These are phyloP conservation scores for Ianthella basta DNA, from an alignment of 37 sponge, comb jelly and placozoan species.

Conservation along the genomic window DNA sequence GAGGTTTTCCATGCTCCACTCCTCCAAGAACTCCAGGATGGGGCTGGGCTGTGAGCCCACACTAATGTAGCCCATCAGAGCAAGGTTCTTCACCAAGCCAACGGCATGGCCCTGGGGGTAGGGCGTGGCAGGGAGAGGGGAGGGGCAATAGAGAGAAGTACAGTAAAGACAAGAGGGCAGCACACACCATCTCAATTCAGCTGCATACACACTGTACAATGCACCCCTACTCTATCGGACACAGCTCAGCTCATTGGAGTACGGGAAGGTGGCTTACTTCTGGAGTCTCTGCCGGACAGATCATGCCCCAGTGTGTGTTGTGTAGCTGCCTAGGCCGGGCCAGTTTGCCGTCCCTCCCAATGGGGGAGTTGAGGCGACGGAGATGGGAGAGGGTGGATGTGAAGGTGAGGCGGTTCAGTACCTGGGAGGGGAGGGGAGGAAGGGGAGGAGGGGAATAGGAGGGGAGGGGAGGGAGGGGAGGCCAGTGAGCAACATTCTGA, in stretches of 20 bases:
- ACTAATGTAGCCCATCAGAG: constrained; percentile 99
- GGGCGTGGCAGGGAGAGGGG: neutral
- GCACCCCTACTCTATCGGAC: neutral
- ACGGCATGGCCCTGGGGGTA: constrained; percentile 92
- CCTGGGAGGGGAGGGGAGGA: constrained; percentile 43
- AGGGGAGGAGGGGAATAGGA: no score
- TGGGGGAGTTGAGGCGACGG: constrained; percentile 97
- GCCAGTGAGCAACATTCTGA: no score
- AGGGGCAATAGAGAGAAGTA: neutral
- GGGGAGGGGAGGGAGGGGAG: no score
- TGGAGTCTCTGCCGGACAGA: constrained; percentile 99
- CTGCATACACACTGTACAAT: neutral
- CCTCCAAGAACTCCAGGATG: constrained; percentile 99
- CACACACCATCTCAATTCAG: neutral
- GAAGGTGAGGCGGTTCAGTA: constrained; percentile 97
- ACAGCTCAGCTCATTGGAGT: neutral
- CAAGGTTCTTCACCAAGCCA: constrained; percentile 99
- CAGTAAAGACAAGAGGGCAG: neutral
- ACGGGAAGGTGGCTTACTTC: constrained; percentile 62
- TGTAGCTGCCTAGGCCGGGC: constrained; percentile 98
- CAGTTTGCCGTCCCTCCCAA: constrained; percentile 98
- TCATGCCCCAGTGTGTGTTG: constrained; percentile 99
- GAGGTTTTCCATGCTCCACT: constrained; percentile 99
- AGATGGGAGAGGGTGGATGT: constrained; percentile 97
- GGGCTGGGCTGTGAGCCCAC: constrained; percentile 98